Percentiles rank a stretch among this genome's conserved stretches.
phyloP scores from a whole-genome alignment of 2,888 invertebrate species.

The Synanthedon vespiformis region DNA sequence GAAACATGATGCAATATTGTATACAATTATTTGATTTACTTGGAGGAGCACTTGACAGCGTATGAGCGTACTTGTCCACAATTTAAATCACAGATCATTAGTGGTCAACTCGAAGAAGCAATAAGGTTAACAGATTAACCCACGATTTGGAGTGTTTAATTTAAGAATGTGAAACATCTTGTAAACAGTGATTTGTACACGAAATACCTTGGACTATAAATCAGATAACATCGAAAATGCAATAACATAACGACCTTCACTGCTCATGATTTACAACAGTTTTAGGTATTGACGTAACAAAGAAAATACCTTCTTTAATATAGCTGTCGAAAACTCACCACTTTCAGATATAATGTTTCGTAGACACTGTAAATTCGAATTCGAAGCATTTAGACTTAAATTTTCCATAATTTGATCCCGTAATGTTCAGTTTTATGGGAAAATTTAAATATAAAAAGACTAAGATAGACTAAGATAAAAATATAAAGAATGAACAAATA shows the following conservation, averaged over 20 bases:
- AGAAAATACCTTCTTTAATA: too few species aligned
- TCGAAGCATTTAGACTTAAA: too few species aligned
- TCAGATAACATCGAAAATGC: constrained; percentile 5
- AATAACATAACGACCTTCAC: constrained; percentile 2
- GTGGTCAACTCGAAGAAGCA: not conserved
- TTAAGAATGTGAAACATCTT: constrained; percentile 2
- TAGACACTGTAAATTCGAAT: too few species aligned
- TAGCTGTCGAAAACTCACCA: too few species aligned
- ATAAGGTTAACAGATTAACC: not conserved
- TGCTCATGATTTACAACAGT: constrained; percentile 3
- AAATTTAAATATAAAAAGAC: too few species aligned
- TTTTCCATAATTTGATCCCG: too few species aligned
- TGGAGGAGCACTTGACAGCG: not conserved
- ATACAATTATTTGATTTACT: not conserved
- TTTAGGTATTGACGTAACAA: not conserved
- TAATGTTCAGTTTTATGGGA: too few species aligned
- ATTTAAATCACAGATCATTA: not conserved
- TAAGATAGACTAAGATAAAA: too few species aligned
- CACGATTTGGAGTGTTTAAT: not conserved
- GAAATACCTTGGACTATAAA: constrained; percentile 7
- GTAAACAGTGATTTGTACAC: constrained; percentile 2
- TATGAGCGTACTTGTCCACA: not conserved
- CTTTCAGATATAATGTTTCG: too few species aligned
- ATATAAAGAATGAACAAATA: too few species aligned
- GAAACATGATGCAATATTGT: not conserved